These are phyloP conservation scores for Eulacestoma nigropectus DNA, from an alignment of 2,113 vertebrate genomes.

Conservation along the genomic window DNA sequence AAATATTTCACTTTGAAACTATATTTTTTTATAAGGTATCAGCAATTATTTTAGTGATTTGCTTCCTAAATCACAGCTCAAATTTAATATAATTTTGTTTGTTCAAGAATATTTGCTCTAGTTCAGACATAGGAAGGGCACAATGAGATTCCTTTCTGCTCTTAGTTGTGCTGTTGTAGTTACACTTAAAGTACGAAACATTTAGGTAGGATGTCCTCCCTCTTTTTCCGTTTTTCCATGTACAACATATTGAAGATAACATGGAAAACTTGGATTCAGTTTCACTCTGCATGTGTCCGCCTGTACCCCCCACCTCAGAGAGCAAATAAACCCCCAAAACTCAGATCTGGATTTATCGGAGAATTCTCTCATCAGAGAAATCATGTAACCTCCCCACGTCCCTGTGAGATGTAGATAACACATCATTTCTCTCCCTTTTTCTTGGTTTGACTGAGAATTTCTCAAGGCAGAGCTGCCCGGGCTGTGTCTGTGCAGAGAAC, in stretches of 20 bases:
- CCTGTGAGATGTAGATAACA: background rate
- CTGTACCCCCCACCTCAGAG: background rate
- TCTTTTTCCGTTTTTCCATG: background rate
- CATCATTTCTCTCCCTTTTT: background rate
- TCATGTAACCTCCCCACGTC: background rate
- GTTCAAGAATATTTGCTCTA: fast-evolving
- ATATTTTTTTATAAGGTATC: background rate
- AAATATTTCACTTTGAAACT: background rate
- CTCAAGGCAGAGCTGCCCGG: background rate
- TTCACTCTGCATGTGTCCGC: background rate
- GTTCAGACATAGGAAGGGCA: background rate
- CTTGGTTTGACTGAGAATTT: background rate
- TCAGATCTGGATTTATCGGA: too few species aligned
- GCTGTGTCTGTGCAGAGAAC: fast-evolving
- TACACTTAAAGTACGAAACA: background rate
- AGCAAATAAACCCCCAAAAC: background rate
- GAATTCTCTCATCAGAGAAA: background rate
- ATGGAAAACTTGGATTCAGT: background rate
- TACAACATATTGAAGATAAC: background rate
- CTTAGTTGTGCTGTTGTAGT: background rate
- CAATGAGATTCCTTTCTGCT: background rate
- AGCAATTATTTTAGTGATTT: background rate
- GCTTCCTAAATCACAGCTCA: background rate
- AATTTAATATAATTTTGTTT: background rate
- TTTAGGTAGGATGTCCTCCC: background rate